Evolutionary conservation across 1,140 invertebrate species (phyloP).

Genomic region (Sinella curviseta): DNA sequence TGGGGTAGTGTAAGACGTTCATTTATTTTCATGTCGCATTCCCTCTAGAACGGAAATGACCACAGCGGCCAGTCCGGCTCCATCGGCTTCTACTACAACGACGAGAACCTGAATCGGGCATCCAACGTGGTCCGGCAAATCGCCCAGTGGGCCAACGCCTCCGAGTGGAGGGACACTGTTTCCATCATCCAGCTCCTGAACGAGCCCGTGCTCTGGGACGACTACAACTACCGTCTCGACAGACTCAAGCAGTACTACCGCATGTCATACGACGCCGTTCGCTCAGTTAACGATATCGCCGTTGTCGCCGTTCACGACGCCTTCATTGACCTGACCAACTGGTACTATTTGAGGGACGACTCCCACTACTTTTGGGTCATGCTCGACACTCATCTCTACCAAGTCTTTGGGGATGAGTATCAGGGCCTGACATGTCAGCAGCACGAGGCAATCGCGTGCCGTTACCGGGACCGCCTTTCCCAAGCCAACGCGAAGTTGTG

Average conservation of each 20-base stretch:
- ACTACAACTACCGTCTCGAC: slow-evolving; percentile 40
- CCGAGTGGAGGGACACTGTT: slow-evolving; percentile 29
- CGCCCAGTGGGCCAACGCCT: slow-evolving; percentile 28
- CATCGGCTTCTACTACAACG: slow-evolving; percentile 31
- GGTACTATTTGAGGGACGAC: slow-evolving; percentile 46
- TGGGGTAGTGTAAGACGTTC: background rate
- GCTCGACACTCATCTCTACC: slow-evolving; percentile 37
- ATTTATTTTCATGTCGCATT: background rate
- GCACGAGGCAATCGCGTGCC: slow-evolving; percentile 19
- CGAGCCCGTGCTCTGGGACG: slow-evolving; percentile 43
- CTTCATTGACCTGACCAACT: slow-evolving; percentile 42
- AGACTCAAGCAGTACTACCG: slow-evolving; percentile 39
- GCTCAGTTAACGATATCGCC: slow-evolving; percentile 33
- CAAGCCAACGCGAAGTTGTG: slow-evolving; percentile 31
- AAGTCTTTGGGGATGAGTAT: slow-evolving; percentile 29
- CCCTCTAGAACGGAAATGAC: slow-evolving; percentile 35
- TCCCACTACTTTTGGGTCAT: slow-evolving; percentile 32
- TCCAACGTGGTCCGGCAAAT: slow-evolving; percentile 23
- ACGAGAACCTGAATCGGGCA: slow-evolving; percentile 27
- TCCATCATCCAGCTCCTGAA: slow-evolving; percentile 37
- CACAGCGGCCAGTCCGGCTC: slow-evolving; percentile 28
- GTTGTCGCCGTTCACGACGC: slow-evolving; percentile 46
- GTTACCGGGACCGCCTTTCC: background rate
- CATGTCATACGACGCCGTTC: slow-evolving; percentile 37
- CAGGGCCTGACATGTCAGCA: slow-evolving; percentile 21